phyloP scores from a whole-genome alignment of 2,888 invertebrate species.

The Apamea anceps region DNA sequence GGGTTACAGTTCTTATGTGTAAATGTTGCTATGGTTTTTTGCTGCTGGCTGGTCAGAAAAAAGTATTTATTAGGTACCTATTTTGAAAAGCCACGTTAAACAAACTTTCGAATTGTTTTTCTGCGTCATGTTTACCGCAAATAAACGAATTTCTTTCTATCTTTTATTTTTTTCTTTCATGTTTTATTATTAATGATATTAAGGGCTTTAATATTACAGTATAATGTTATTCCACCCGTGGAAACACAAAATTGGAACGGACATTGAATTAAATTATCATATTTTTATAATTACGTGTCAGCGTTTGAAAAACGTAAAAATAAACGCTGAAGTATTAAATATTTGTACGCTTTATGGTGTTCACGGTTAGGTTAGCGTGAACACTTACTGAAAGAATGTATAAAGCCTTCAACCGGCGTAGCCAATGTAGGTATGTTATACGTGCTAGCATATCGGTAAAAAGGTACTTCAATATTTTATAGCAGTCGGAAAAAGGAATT shows the following conservation, averaged over 20 bases:
- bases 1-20: not conserved
- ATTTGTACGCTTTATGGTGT: constrained; percentile 21
- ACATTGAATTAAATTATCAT: constrained; percentile 41
- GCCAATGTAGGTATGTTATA: constrained; percentile 36
- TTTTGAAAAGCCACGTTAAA: not conserved
- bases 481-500: not conserved
- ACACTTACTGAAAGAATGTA: constrained; percentile 30
- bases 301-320: constrained; percentile 1
- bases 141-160: too few species aligned
- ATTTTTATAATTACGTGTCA: not conserved
- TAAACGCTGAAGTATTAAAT: constrained; percentile 6
- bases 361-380: constrained; percentile 19
- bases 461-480: constrained; percentile 17
- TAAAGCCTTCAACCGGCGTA: constrained; percentile 31
- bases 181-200: constrained; percentile 12
- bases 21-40: not conserved
- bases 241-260: too few species aligned
- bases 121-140: too few species aligned
- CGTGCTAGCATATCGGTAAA: constrained; percentile 5
- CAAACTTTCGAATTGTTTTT: not conserved
- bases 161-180: too few species aligned
- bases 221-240: constrained; percentile 18
- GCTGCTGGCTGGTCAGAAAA: not conserved
- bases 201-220: constrained; percentile 11
- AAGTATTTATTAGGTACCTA: too few species aligned